phyloP scores from a whole-genome alignment of 64 coral and sea anemone genomes.

The Astreopora myriophthalma region DNA sequence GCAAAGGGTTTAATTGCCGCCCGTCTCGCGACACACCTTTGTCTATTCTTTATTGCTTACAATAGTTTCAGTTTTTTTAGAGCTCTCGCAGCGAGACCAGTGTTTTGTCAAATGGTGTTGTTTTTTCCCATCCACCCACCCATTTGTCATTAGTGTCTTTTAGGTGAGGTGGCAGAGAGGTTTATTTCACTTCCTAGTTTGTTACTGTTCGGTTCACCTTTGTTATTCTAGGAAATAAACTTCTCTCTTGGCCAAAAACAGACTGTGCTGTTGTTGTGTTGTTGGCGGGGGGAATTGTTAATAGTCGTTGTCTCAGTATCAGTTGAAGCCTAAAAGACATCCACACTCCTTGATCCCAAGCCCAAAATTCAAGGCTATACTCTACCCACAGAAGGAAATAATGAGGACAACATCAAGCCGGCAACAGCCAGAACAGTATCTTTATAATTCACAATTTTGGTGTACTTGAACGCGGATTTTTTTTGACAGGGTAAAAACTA shows the following conservation, averaged over 20 bases:
- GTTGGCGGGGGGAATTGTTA: not conserved
- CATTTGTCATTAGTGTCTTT: not conserved
- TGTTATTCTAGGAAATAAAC: not conserved
- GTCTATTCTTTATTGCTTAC: not conserved
- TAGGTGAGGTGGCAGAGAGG: not conserved
- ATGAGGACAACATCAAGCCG: too few species aligned
- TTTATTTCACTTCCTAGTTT: not conserved
- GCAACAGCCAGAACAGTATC: too few species aligned
- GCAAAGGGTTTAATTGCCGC: not conserved
- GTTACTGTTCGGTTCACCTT: not conserved
- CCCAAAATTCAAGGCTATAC: too few species aligned
- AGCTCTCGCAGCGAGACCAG: not conserved
- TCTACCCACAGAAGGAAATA: too few species aligned
- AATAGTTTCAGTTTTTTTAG: not conserved
- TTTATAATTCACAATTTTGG: too few species aligned
- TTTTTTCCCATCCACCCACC: not conserved
- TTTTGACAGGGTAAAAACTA: too few species aligned
- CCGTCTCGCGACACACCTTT: not conserved
- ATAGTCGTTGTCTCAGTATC: too few species aligned
- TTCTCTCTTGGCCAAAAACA: constrained; percentile 24
- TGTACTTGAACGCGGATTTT: too few species aligned
- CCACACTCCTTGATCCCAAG: too few species aligned
- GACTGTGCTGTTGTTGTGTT: constrained; percentile 7
- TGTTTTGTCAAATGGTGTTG: not conserved
- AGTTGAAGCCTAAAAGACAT: too few species aligned